Evolutionary conservation across 2,888 invertebrate genomes (phyloP).

Genomic region (Sicus ferrugineus): DNA sequence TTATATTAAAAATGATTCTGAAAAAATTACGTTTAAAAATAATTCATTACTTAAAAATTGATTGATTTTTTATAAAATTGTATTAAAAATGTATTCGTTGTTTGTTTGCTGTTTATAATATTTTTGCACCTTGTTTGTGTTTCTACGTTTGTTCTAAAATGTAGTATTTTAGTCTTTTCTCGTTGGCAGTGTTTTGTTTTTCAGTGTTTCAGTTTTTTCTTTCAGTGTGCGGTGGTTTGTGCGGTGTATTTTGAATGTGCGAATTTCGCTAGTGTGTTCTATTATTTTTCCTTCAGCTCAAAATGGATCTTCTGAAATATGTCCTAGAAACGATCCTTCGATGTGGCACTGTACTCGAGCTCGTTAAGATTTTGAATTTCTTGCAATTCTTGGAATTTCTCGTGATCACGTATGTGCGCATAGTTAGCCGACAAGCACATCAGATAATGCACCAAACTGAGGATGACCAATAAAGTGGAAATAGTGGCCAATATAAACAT

Average conservation of each 20-base stretch:
- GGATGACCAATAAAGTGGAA: slow-evolving; percentile 82
- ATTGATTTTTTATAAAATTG: neutral
- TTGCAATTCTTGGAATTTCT: slow-evolving; percentile 91
- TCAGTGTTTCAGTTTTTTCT: neutral
- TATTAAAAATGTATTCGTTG: neutral
- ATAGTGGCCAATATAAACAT: slow-evolving; percentile 90
- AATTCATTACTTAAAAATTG: neutral
- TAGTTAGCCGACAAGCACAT: slow-evolving; percentile 96
- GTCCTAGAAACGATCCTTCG: slow-evolving; percentile 90
- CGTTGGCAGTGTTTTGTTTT: slow-evolving; percentile 13
- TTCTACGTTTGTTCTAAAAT: neutral
- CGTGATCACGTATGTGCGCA: slow-evolving; percentile 93
- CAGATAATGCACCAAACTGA: slow-evolving; percentile 90
- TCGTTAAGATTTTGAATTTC: slow-evolving; percentile 87
- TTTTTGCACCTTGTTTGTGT: neutral
- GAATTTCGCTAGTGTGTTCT: slow-evolving; percentile 1
- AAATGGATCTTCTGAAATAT: slow-evolving; percentile 73
- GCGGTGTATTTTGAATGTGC: slow-evolving; percentile 1
- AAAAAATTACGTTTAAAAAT: neutral
- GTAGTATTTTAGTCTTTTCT: neutral
- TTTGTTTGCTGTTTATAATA: neutral
- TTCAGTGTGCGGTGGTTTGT: neutral
- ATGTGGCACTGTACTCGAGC: slow-evolving; percentile 75
- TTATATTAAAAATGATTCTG: neutral
- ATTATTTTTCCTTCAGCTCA: slow-evolving; percentile 56